Percentiles rank a stretch among this genome's conserved stretches.
Conservation (phyloP, 2,113 vertebrate genomes). For the Lycaon pictus region DNA sequence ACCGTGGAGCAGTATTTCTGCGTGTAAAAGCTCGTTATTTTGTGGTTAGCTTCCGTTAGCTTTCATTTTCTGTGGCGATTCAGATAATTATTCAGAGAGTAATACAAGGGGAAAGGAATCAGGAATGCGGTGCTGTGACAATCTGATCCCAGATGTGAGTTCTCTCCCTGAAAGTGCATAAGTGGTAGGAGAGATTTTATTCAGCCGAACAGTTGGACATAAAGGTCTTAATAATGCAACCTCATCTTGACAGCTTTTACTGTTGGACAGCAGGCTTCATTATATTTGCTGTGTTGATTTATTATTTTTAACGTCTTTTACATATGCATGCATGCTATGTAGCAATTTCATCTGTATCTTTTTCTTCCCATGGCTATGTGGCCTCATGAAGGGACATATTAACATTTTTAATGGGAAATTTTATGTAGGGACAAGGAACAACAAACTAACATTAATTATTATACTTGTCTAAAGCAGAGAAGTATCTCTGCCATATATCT, state of each 20-base stretch:
- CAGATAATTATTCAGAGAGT: slow-evolving; percentile 78
- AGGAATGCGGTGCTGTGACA: slow-evolving; percentile 62
- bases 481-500: slow-evolving; percentile 67
- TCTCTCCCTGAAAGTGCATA: slow-evolving; percentile 64
- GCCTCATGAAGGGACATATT: slow-evolving; percentile 75
- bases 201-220: slow-evolving; percentile 72
- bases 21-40: slow-evolving; percentile 68
- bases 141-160: slow-evolving; percentile 80
- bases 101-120: slow-evolving; percentile 47
- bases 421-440: slow-evolving; percentile 78
- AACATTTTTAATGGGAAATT: slow-evolving; percentile 82
- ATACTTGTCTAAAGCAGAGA: slow-evolving; percentile 78
- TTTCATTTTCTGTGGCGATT: slow-evolving; percentile 75
- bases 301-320: slow-evolving; percentile 82
- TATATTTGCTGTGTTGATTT: slow-evolving; percentile 80
- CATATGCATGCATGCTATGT: slow-evolving; percentile 64
- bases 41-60: slow-evolving; percentile 68
- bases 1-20: neutral
- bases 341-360: slow-evolving; percentile 70
- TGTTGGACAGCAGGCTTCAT: slow-evolving; percentile 76
- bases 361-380: slow-evolving; percentile 37
- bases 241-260: slow-evolving; percentile 72
- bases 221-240: slow-evolving; percentile 83
- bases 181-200: slow-evolving; percentile 65
- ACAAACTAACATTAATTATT: slow-evolving; percentile 84